Evolutionary conservation across 2,113 vertebrate genomes (phyloP).

Genomic region (Oreotrochilus melanogaster): DNA sequence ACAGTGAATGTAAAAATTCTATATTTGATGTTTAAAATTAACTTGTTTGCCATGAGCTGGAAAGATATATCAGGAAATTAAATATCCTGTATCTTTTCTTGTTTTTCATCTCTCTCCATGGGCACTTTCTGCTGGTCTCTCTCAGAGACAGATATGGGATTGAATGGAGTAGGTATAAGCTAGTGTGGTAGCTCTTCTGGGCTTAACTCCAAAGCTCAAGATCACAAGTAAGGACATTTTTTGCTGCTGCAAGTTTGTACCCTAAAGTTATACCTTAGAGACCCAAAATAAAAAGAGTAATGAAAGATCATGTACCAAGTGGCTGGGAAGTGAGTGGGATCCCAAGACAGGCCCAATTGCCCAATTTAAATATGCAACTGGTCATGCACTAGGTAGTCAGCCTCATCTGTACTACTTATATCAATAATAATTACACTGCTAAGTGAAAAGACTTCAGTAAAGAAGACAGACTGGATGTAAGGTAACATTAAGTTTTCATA

Average conservation of each 20-base stretch:
- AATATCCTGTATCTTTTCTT: not conserved
- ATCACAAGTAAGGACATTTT: not conserved
- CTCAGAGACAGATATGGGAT: not conserved
- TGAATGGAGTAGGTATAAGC: not conserved
- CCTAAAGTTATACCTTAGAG: not conserved
- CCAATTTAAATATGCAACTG: conserved; percentile 31
- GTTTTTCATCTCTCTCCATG: not conserved
- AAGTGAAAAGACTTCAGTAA: conserved; percentile 7
- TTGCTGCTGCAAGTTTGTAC: not conserved
- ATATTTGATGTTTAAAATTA: conserved; percentile 20
- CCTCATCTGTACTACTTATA: not conserved
- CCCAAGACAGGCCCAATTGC: not conserved
- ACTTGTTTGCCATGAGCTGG: not conserved
- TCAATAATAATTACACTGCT: conserved; percentile 26
- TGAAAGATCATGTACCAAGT: not conserved
- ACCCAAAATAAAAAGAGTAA: not conserved
- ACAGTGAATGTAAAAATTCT: not conserved
- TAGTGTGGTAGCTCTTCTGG: not conserved
- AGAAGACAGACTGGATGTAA: conserved; percentile 19
- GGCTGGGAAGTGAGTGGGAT: conserved; percentile 25
- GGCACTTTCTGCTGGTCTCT: not conserved
- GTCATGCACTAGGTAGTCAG: not conserved
- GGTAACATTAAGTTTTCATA: conserved; percentile 13
- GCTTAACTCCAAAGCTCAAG: not conserved
- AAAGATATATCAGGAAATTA: not conserved